Evolutionary conservation across 2,888 invertebrate species (phyloP).

Genomic region (Atethmia centrago): DNA sequence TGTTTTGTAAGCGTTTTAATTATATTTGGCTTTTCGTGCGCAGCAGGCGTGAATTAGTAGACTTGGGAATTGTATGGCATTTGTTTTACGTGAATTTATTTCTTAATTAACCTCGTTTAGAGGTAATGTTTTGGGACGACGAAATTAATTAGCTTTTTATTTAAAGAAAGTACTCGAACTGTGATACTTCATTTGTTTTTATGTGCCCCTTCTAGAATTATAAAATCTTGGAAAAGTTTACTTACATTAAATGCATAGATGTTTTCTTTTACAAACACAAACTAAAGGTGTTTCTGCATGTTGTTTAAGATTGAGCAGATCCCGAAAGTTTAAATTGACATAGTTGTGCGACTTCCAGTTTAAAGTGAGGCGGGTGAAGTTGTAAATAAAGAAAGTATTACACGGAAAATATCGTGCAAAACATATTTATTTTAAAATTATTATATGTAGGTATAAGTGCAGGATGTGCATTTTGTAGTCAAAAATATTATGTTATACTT

Average conservation of each 20-base stretch:
- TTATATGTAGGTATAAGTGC: neutral
- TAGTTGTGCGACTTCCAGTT: conserved; percentile 30
- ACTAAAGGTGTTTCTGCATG: conserved; percentile 4
- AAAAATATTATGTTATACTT: conserved; percentile 27
- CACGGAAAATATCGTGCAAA: neutral
- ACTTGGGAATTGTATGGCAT: conserved; percentile 8
- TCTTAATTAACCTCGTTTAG: conserved; percentile 8
- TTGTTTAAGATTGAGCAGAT: conserved; percentile 34
- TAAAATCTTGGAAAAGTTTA: neutral
- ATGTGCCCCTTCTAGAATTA: neutral
- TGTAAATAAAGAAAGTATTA: conserved; percentile 9
- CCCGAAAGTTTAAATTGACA: conserved; percentile 42
- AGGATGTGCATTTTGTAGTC: neutral
- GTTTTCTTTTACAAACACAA: neutral
- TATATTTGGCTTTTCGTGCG: conserved; percentile 37
- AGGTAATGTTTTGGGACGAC: neutral
- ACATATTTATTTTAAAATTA: neutral
- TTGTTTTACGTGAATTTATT: neutral
- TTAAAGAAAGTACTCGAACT: neutral
- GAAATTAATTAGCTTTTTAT: neutral
- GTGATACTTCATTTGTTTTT: neutral
- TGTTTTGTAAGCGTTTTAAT: conserved; percentile 60
- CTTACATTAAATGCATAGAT: neutral
- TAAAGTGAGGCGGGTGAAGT: conserved; percentile 12
- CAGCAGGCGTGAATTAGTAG: conserved; percentile 1